Evolutionary conservation across 2,113 vertebrate genomes (phyloP).

Genomic region (Aptenodytes forsteri): DNA sequence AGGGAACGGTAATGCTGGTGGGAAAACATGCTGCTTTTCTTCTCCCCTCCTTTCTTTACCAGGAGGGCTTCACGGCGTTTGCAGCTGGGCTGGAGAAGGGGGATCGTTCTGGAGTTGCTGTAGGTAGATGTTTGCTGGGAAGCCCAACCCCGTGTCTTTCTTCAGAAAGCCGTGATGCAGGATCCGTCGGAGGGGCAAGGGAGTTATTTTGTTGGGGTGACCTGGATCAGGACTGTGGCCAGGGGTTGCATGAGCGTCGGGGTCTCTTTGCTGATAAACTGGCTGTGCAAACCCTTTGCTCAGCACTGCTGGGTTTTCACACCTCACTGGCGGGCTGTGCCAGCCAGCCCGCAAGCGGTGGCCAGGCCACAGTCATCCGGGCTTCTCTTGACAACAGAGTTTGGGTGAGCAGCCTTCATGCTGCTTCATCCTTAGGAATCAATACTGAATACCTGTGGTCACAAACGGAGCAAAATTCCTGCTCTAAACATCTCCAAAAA

Average conservation of each 20-base stretch:
- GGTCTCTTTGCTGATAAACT: neutral
- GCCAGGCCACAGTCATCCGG: accelerated
- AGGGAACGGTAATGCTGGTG: neutral
- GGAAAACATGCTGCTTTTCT: neutral
- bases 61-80: accelerated
- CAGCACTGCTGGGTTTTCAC: neutral
- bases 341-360: neutral
- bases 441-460: neutral
- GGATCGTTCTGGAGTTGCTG: accelerated
- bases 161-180: accelerated
- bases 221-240: too few relatives aligned
- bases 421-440: neutral
- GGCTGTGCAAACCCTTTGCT: neutral
- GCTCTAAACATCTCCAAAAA: neutral
- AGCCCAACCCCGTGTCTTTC: neutral
- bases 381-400: neutral
- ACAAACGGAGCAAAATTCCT: neutral
- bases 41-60: neutral
- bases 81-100: neutral
- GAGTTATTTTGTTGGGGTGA: neutral
- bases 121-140: neutral
- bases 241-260: neutral
- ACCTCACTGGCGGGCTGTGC: neutral
- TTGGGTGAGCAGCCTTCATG: neutral
- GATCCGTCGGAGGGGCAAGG: too few relatives aligned